phyloP scores from a whole-genome alignment of 2,113 vertebrate genomes.

The Bubo bubo region DNA sequence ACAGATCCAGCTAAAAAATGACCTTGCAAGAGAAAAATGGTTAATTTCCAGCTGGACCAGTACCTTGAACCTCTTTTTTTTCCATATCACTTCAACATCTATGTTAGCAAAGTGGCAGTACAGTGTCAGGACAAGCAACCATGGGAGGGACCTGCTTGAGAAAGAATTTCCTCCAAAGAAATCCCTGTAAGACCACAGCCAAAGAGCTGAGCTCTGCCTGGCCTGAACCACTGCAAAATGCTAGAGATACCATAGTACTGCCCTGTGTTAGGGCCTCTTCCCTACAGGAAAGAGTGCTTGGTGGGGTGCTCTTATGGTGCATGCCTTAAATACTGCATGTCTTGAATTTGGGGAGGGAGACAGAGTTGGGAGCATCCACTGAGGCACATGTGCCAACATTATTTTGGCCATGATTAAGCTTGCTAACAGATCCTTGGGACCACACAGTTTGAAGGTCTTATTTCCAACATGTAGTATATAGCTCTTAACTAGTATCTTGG shows the following conservation, averaged over 20 bases:
- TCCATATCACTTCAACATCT: background rate
- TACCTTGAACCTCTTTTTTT: background rate
- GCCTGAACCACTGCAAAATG: background rate
- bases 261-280: background rate
- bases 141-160: background rate
- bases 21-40: background rate
- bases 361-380: background rate
- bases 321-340: background rate
- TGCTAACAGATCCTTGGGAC: background rate
- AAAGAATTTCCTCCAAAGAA: background rate
- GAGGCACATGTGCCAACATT: background rate
- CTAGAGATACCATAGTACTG: background rate
- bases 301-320: background rate
- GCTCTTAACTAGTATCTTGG: background rate
- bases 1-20: background rate
- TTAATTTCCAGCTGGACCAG: background rate
- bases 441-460: background rate
- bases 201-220: background rate
- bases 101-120: background rate
- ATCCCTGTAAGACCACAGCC: accelerated
- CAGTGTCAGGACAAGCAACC: background rate
- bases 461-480: background rate
- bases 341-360: background rate
- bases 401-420: background rate
- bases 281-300: background rate